Evolutionary conservation across 2,797 vertebrate genomes (phyloP).

Genomic region (Anniella stebbinsi): DNA sequence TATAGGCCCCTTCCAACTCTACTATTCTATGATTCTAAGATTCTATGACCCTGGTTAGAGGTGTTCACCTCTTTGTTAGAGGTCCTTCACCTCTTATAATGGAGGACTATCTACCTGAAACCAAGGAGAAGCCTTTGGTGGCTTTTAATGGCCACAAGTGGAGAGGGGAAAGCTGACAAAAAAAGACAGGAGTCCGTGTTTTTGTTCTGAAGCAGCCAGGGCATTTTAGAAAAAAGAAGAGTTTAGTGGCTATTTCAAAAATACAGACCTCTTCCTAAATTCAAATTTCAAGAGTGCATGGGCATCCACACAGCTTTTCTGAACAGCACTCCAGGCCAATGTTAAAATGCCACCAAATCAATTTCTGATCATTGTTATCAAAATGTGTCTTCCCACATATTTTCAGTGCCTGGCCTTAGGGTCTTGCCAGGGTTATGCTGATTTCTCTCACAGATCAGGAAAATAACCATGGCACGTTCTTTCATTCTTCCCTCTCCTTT

Average conservation of each 20-base stretch:
- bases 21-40: too few species aligned
- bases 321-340: background rate
- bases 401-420: background rate
- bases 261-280: background rate
- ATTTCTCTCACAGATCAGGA: background rate
- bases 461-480: background rate
- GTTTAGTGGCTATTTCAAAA: background rate
- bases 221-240: background rate
- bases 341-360: background rate
- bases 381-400: too few species aligned
- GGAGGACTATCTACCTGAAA: background rate
- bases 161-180: background rate
- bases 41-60: background rate
- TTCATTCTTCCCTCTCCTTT: background rate
- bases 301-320: constrained; percentile 1
- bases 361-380: background rate
- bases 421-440: background rate
- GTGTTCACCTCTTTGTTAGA: too few species aligned
- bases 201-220: background rate
- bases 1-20: too few species aligned
- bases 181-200: background rate
- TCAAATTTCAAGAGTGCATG: background rate
- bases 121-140: background rate
- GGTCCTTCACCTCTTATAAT: background rate
- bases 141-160: background rate